A percentile compares a stretch with the other conserved stretches of the same genome.
phyloP scores from a whole-genome alignment of 2,888 invertebrate species.

The Drosophila emarginata region DNA sequence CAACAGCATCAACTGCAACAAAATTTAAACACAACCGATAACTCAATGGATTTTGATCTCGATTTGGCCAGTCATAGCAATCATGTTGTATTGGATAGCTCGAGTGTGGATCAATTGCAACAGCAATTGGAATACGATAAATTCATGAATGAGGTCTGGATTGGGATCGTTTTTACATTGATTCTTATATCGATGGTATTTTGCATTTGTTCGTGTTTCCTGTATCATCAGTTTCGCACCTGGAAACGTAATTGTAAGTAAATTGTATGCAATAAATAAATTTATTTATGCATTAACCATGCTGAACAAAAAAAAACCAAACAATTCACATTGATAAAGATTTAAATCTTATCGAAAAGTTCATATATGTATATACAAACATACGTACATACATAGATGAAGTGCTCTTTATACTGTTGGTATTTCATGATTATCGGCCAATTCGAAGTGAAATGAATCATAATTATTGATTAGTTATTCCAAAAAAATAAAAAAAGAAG shows the following conservation, averaged over 20 bases:
- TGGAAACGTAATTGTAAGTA: conserved; percentile 86
- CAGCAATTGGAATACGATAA: conserved; percentile 84
- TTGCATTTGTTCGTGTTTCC: conserved; percentile 86
- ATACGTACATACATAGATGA: too few species aligned
- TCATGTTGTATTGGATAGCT: conserved; percentile 77
- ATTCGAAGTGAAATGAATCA: conserved; percentile 8
- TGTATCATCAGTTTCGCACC: conserved; percentile 86
- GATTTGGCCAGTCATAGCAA: conserved; percentile 53
- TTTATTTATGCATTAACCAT: background rate
- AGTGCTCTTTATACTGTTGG: background rate
- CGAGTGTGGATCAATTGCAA: conserved; percentile 76
- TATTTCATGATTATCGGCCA: background rate
- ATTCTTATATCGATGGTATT: conserved; percentile 86
- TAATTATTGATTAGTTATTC: conserved; percentile 18
- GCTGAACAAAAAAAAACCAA: background rate
- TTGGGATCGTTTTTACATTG: conserved; percentile 85
- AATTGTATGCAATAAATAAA: background rate
- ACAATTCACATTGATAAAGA: background rate
- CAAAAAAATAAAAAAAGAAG: background rate
- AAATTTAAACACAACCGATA: conserved; percentile 41
- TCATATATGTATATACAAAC: too few species aligned
- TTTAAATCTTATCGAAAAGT: conserved; percentile 9
- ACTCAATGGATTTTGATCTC: conserved; percentile 68
- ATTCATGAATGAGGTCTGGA: conserved; percentile 86
- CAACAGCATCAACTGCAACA: conserved; percentile 40